Evolutionary conservation across 2,888 invertebrate genomes (phyloP).

Genomic region (Plutella xylostella): DNA sequence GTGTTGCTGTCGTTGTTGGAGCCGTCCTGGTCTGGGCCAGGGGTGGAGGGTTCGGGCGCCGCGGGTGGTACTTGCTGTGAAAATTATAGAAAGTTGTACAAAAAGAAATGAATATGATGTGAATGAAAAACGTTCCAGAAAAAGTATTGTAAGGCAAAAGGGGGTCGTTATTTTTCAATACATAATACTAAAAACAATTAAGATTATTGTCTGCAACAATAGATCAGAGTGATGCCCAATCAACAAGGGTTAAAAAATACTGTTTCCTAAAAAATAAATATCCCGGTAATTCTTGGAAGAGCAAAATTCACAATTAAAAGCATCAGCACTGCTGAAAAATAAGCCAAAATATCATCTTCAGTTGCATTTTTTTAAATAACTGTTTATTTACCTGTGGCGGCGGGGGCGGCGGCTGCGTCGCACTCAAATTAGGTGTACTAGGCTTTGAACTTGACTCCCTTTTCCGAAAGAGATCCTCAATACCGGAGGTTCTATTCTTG

Average conservation of each 20-base stretch:
- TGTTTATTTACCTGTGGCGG: constrained; percentile 6
- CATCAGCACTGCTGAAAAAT: too few relatives aligned
- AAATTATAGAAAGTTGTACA: not conserved
- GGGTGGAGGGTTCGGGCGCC: constrained; percentile 40
- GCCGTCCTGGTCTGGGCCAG: constrained; percentile 46
- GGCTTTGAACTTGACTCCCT: constrained; percentile 72
- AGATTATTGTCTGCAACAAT: too few relatives aligned
- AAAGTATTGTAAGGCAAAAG: too few relatives aligned
- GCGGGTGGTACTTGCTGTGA: constrained; percentile 23
- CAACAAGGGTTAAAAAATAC: too few relatives aligned
- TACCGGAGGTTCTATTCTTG: constrained; percentile 44
- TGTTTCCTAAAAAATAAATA: too few relatives aligned
- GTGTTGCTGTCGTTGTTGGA: constrained; percentile 41
- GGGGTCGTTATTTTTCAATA: too few relatives aligned
- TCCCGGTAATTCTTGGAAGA: too few relatives aligned
- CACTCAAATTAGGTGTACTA: constrained; percentile 68
- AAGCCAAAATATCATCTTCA: not conserved
- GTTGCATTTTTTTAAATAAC: not conserved
- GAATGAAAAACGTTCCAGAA: too few relatives aligned
- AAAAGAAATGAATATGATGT: too few relatives aligned
- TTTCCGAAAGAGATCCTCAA: constrained; percentile 59
- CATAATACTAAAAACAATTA: too few relatives aligned
- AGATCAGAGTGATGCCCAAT: too few relatives aligned
- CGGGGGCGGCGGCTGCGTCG: constrained; percentile 35
- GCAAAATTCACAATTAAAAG: too few relatives aligned